Evolutionary conservation across 1,140 invertebrate genomes (phyloP).

Genomic region (Adelges cooleyi): DNA sequence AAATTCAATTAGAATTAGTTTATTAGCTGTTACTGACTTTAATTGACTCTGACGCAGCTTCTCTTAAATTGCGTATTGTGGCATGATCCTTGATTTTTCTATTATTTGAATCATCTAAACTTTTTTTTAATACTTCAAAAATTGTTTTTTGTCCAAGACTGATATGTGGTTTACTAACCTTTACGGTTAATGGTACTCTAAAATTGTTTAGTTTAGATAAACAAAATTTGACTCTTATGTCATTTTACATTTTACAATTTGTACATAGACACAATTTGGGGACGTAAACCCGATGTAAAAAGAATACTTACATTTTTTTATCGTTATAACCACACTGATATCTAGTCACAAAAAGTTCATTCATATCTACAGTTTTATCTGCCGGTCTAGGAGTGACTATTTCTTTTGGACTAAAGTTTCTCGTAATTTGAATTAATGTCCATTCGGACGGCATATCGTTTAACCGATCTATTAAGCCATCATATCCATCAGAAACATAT

Average conservation of each 20-base stretch:
- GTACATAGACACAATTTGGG: no score
- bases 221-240: not conserved
- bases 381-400: slow-evolving; percentile 32
- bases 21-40: no score
- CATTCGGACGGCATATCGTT: slow-evolving; percentile 30
- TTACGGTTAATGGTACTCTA: slow-evolving; percentile 1
- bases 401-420: slow-evolving; percentile 10
- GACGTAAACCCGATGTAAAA: no score
- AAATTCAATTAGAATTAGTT: no score
- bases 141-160: slow-evolving; percentile 6
- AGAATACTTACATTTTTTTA: slow-evolving; percentile 10
- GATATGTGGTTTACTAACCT: not conserved
- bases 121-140: slow-evolving; percentile 22
- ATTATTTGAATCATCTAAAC: slow-evolving; percentile 14
- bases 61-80: not conserved
- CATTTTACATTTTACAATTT: no score
- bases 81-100: not conserved
- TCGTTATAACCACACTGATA: slow-evolving; percentile 15
- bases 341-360: slow-evolving; percentile 10
- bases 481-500: slow-evolving; percentile 14
- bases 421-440: slow-evolving; percentile 27
- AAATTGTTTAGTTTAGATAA: not conserved
- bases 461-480: slow-evolving; percentile 20
- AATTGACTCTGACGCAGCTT: slow-evolving; percentile 7
- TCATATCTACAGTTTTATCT: not conserved